A percentile compares a stretch with the other conserved stretches of the same genome.
phyloP scores from a whole-genome alignment of 2,888 invertebrate species.

The Bimastos eiseni region DNA sequence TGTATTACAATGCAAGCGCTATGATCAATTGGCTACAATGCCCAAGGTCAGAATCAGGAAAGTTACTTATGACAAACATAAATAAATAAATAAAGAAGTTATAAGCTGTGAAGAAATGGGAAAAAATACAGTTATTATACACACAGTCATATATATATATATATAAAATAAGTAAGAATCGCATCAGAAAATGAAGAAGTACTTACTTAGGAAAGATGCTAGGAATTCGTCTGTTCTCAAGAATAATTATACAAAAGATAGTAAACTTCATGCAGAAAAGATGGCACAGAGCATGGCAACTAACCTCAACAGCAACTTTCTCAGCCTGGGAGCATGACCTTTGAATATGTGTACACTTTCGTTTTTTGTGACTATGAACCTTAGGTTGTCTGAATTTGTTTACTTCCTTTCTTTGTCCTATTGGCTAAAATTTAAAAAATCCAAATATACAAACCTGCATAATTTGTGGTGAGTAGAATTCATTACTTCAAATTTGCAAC shows the following conservation, averaged over 20 bases:
- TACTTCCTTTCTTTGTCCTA: conserved; percentile 13
- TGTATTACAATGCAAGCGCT: too few relatives aligned
- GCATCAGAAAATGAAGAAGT: background rate
- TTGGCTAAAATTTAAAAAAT: background rate
- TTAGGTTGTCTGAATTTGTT: background rate
- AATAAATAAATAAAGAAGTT: background rate
- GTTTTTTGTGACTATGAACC: background rate
- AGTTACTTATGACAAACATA: background rate
- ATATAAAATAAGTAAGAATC: background rate
- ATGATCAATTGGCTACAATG: too few relatives aligned
- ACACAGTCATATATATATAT: background rate
- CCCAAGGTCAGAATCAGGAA: background rate
- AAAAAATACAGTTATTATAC: background rate
- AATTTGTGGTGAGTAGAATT: background rate
- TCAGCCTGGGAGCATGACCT: background rate
- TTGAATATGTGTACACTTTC: background rate
- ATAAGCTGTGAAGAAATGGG: background rate
- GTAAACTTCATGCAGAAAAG: background rate
- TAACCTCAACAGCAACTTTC: background rate
- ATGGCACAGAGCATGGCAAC: background rate
- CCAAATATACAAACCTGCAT: background rate
- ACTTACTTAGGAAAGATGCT: background rate
- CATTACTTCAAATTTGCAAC: too few relatives aligned
- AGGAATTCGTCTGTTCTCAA: background rate
- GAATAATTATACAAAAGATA: background rate